phyloP scores from a whole-genome alignment of 2,797 vertebrate genomes.

The Siniperca scherzeri region DNA sequence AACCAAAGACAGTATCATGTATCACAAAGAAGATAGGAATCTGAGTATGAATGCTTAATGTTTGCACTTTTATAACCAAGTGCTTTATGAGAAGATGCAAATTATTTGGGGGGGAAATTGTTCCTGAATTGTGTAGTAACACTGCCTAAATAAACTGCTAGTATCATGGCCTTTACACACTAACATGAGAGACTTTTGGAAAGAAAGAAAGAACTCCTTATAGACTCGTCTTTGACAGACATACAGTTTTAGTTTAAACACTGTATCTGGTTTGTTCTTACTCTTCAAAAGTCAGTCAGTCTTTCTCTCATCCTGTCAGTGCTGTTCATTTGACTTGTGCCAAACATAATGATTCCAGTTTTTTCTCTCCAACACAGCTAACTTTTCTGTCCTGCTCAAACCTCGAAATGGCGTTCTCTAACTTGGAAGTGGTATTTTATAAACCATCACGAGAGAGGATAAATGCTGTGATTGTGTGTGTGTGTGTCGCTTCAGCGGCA shows the following conservation, averaged over 20 bases:
- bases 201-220: conserved; percentile 36
- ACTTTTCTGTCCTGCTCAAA: conserved; percentile 43
- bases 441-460: conserved; percentile 11
- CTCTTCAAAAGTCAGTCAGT: conserved; percentile 47
- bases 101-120: not conserved
- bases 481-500: not conserved
- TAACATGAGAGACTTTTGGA: conserved; percentile 52
- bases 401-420: conserved; percentile 33
- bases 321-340: conserved; percentile 58
- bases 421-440: conserved; percentile 41
- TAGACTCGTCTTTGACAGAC: conserved; percentile 22
- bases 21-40: not conserved
- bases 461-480: conserved; percentile 22
- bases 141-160: conserved; percentile 52
- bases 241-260: conserved; percentile 3
- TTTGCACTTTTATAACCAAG: conserved; percentile 10
- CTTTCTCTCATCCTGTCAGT: conserved; percentile 53
- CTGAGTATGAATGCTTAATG: not conserved
- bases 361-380: conserved; percentile 62
- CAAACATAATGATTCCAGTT: conserved; percentile 58
- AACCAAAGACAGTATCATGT: not conserved
- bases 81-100: conserved; percentile 14
- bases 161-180: conserved; percentile 48
- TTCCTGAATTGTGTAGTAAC: not conserved
- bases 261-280: conserved; percentile 35